Percentiles rank a stretch among this genome's conserved stretches.
Conservation (phyloP, 2,797 vertebrate species). For the Ispidina lecontei region DNA sequence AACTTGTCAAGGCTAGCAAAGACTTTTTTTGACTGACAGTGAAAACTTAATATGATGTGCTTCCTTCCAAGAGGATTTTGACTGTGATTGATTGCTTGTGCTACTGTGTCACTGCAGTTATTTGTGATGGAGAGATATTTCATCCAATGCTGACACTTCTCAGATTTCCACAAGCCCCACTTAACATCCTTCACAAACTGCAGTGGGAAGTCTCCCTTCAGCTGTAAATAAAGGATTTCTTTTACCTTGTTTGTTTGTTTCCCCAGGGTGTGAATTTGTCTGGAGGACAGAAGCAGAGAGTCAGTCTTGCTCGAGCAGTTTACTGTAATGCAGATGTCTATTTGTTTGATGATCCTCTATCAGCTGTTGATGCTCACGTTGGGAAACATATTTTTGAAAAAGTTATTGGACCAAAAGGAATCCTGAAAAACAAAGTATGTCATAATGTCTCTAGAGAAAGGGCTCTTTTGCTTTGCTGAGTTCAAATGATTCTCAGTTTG, state of each 20-base stretch:
- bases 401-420: slow-evolving; percentile 91
- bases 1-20: neutral
- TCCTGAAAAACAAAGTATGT: slow-evolving; percentile 89
- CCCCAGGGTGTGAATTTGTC: slow-evolving; percentile 94
- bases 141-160: neutral
- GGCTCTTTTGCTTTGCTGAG: neutral
- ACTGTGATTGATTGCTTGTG: neutral
- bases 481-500: neutral
- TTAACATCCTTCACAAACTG: neutral
- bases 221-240: neutral
- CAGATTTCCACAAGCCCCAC: neutral
- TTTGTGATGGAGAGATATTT: neutral
- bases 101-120: neutral
- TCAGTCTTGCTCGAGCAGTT: slow-evolving; percentile 92
- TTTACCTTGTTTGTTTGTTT: neutral
- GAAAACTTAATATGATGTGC: neutral
- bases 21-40: neutral
- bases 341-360: slow-evolving; percentile 92
- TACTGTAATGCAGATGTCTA: slow-evolving; percentile 89
- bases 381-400: slow-evolving; percentile 96
- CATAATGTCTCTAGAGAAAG: neutral
- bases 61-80: neutral
- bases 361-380: slow-evolving; percentile 95
- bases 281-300: slow-evolving; percentile 94
- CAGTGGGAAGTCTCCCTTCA: neutral